These are phyloP conservation scores for Heliothis virescens DNA, from an alignment of 1,140 invertebrate genomes.

Conservation along the genomic window DNA sequence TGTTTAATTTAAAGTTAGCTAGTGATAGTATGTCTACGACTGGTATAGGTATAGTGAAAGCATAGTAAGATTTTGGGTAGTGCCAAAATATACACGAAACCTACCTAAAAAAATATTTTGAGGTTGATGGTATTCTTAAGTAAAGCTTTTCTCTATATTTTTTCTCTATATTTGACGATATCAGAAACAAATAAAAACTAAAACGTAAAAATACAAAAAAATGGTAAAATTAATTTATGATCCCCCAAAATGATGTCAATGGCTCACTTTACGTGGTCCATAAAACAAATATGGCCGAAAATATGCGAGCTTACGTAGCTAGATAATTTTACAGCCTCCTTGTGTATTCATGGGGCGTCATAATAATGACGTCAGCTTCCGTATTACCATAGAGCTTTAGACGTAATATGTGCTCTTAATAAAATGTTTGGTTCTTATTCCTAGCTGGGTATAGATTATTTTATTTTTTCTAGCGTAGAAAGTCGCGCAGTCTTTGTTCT, in stretches of 20 bases:
- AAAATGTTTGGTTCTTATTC: background rate
- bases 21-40: no score
- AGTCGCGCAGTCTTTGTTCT: background rate
- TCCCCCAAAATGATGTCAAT: background rate
- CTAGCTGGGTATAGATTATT: background rate
- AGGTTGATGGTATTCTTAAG: no score
- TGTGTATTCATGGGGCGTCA: slow-evolving; percentile 25
- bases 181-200: no score
- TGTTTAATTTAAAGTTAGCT: no score
- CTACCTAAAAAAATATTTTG: no score
- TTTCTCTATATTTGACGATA: no score
- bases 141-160: no score
- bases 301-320: background rate
- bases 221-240: slow-evolving; percentile 3
- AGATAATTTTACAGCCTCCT: slow-evolving; percentile 10
- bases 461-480: background rate
- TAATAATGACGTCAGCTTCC: background rate
- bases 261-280: background rate
- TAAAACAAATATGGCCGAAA: background rate
- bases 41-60: no score
- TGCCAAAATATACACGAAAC: no score
- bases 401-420: background rate
- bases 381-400: slow-evolving; percentile 3
- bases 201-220: no score
- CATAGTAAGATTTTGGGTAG: no score